These are phyloP conservation scores for Myotis yumanensis DNA, from an alignment of 2,113 vertebrate genomes.

Conservation along the genomic window DNA sequence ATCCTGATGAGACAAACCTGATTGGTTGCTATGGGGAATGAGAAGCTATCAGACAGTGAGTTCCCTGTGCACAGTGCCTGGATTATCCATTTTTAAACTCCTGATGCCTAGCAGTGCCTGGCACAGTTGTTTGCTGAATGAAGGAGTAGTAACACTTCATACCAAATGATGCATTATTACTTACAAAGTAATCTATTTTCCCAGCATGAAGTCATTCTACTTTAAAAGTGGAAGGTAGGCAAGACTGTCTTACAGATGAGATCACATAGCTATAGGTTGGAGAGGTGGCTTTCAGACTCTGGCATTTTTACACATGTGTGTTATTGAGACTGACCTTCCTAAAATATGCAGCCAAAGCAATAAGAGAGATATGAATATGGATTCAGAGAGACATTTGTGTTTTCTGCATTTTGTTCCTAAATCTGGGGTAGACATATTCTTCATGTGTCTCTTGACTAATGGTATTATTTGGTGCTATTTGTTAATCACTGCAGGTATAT, in stretches of 20 bases:
- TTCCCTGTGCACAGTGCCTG: neutral
- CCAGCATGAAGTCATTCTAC: conserved; percentile 25
- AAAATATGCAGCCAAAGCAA: neutral
- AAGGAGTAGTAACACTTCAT: conserved; percentile 44
- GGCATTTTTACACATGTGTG: conserved; percentile 26
- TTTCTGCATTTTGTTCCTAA: conserved; percentile 32
- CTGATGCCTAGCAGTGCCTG: neutral
- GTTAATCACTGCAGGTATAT: neutral
- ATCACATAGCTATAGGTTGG: conserved; percentile 18
- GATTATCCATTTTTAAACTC: conserved; percentile 42
- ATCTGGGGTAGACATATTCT: neutral
- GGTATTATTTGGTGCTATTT: conserved; percentile 31
- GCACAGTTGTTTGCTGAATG: conserved; percentile 16
- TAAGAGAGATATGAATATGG: neutral
- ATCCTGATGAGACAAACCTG: conserved; percentile 13
- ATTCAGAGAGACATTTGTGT: neutral
- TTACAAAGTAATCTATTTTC: conserved; percentile 46
- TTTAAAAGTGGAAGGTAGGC: conserved; percentile 25
- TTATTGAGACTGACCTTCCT: neutral
- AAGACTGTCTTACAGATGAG: conserved; percentile 51
- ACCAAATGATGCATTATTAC: conserved; percentile 17
- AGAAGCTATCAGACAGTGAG: conserved; percentile 23
- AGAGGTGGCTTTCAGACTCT: neutral
- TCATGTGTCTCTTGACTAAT: neutral
- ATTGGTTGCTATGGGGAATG: conserved; percentile 1